Conservation (phyloP, 2,888 invertebrate species). For the Eubasilissa splendida region DNA sequence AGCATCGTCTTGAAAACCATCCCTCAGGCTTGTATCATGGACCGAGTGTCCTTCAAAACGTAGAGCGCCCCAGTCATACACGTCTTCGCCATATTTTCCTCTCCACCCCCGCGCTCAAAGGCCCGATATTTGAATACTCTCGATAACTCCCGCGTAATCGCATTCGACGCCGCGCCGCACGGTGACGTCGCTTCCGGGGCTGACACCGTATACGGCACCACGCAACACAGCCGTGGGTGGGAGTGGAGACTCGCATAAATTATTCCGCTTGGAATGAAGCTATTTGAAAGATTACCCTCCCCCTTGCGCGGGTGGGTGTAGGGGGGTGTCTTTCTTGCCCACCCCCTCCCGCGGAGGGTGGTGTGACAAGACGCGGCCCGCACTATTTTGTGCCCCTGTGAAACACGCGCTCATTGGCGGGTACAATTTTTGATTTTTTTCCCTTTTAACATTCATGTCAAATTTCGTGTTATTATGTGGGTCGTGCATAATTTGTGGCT, state of each 20-base stretch:
- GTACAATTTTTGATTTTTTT: neutral
- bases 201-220: neutral
- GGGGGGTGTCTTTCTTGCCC: neutral
- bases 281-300: constrained; percentile 31
- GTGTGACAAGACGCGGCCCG: neutral
- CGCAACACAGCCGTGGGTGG: constrained; percentile 12
- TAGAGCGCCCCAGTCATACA: neutral
- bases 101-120: neutral
- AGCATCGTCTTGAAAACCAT: neutral
- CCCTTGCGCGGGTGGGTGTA: neutral
- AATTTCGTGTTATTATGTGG: too few species aligned
- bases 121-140: neutral
- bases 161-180: constrained; percentile 5
- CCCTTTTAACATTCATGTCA: neutral
- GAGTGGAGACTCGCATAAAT: constrained; percentile 2
- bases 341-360: neutral
- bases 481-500: too few species aligned
- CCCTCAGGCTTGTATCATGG: neutral
- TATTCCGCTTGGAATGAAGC: constrained; percentile 22
- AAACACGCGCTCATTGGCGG: neutral
- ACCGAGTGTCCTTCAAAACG: neutral
- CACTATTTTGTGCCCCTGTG: neutral
- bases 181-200: neutral
- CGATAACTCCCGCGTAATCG: constrained; percentile 18
- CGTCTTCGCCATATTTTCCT: neutral